Base-by-base conservation (phyloP, 2,888 invertebrate genomes). In the Amorpha juglandis region DNA sequence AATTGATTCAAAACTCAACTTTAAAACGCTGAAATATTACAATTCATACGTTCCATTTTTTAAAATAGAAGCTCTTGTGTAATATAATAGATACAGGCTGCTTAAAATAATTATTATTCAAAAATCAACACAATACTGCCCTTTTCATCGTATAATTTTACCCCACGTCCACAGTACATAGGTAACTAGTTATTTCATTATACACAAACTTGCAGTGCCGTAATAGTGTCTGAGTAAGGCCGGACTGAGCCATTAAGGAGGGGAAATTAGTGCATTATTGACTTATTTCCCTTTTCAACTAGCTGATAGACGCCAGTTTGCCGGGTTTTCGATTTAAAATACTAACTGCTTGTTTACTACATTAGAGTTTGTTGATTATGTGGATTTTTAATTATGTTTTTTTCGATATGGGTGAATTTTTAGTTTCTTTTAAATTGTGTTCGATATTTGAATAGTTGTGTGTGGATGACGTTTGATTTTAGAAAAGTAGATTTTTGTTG, bases 261-360 rank as follows among this genome's bases (percentile, higher is more conserved):
- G 90, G 92, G 93, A 93, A 92, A 92, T 93, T 90, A 92, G 92
- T 92, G 90, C 89, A 93, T 93, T 91, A 93, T 93, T 91, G 91
- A 92, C 91, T 92, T 90, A 92, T 93, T 93, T 92, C 93, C 92
- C 89, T 85, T 89, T 86, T 86, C 86, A 90, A 92, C 91, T 91
- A 87, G 88, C 81, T 87, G 88, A 85, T 87, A 87, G 90, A 84
- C 86, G 87, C 77, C 82, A 81, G 77, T 79, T 78, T 79, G 84
- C 83, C 62, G 64, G 67, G 62, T 75, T 81, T 81, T 78, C 78
- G 75, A 75, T 78, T 79, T 74, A 73, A 74, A 74, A 74, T 71
- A 72, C 69, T 67, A 73, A 69, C 71, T 70, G 70, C 63, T 66
- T 65, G 68, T 71, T 70, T 67, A 65, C 68, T 68, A 67, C 64